These are phyloP conservation scores for Coptodon bakossiorum DNA, from an alignment of 2,113 vertebrate genomes.

Conservation along the genomic window DNA sequence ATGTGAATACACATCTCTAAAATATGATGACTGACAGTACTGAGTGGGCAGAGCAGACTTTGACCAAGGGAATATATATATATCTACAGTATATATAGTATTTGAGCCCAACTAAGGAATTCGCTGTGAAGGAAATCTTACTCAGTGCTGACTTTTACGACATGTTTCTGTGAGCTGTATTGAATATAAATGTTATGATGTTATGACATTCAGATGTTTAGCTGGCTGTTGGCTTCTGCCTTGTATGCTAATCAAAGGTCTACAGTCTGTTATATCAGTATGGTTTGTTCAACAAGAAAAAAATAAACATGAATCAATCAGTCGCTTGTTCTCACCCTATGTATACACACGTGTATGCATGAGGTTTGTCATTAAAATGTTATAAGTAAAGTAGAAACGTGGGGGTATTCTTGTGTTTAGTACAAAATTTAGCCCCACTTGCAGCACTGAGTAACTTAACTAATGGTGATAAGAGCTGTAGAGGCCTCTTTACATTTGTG, in stretches of 20 bases:
- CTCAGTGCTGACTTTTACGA: background rate
- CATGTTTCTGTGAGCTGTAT: background rate
- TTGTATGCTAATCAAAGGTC: background rate
- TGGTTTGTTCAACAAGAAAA: background rate
- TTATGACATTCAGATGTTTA: background rate
- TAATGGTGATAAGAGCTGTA: background rate
- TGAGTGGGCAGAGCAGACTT: background rate
- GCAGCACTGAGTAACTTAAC: background rate
- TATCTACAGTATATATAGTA: background rate
- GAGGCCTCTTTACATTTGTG: background rate
- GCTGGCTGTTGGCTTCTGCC: background rate
- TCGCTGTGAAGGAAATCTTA: background rate
- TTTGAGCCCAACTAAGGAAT: background rate
- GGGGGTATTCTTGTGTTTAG: background rate
- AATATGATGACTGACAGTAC: background rate
- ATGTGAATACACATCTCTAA: background rate
- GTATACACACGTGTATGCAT: background rate
- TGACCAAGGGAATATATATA: background rate
- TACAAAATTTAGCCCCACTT: background rate
- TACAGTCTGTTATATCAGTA: background rate
- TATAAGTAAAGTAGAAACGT: background rate
- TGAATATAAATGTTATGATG: background rate
- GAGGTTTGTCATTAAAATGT: background rate
- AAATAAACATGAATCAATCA: background rate
- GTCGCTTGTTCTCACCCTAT: rapidly evolving